These are phyloP conservation scores for Sebastes miniatus DNA, from an alignment of 2,797 vertebrate species.

Conservation along the genomic window DNA sequence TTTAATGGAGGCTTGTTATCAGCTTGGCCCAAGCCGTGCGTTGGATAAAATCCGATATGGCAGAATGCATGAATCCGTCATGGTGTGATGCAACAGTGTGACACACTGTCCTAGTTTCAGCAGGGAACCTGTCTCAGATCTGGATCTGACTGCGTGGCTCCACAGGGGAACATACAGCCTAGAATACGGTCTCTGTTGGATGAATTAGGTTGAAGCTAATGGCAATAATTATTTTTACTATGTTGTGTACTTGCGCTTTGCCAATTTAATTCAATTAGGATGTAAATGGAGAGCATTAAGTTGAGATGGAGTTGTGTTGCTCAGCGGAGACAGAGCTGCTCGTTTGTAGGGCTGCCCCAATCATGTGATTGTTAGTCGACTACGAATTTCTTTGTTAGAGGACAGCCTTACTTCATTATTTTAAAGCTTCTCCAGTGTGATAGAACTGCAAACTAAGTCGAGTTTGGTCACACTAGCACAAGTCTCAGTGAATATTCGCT, in stretches of 20 bases:
- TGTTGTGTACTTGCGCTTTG: neutral
- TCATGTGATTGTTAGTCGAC: too few species aligned
- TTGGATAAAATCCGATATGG: slow-evolving; percentile 54
- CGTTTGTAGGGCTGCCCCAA: neutral
- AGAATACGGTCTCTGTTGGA: neutral
- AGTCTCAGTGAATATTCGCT: neutral
- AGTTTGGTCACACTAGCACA: neutral
- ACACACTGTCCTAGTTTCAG: slow-evolving; percentile 75
- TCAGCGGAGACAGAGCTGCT: neutral
- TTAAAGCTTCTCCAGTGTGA: neutral
- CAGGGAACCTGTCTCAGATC: slow-evolving; percentile 54
- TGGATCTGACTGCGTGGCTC: slow-evolving; percentile 20
- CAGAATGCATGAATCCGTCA: slow-evolving; percentile 43
- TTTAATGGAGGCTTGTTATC: slow-evolving; percentile 50
- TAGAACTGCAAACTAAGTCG: neutral
- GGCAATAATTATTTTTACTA: neutral
- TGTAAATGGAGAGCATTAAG: neutral
- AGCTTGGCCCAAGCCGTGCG: slow-evolving; percentile 2
- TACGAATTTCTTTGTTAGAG: too few species aligned
- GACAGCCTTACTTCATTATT: neutral
- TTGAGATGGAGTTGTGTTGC: neutral
- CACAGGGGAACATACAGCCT: neutral
- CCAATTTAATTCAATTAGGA: neutral
- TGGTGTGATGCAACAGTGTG: slow-evolving; percentile 59
- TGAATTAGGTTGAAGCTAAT: neutral